phyloP scores from a whole-genome alignment of 1,140 invertebrate species.

The Lithobius niger region DNA sequence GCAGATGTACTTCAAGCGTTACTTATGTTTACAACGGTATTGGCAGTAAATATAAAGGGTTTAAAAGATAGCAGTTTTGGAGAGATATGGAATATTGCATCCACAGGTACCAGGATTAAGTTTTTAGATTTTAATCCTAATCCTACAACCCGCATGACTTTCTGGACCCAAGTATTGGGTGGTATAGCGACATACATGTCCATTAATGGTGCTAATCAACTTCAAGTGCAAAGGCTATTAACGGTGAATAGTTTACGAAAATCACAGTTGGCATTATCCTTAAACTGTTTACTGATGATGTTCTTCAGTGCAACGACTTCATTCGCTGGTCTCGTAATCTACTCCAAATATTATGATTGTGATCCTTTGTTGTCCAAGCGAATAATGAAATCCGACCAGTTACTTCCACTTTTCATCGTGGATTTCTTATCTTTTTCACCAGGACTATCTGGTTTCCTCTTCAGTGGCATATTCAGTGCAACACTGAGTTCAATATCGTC shows the following conservation, averaged over 20 bases:
- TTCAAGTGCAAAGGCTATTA: constrained; percentile 71
- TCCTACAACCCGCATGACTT: constrained; percentile 56
- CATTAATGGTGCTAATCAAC: constrained; percentile 69
- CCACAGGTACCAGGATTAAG: constrained; percentile 46
- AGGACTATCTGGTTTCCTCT: constrained; percentile 63
- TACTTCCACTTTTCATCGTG: constrained; percentile 64
- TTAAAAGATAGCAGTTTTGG: constrained; percentile 46
- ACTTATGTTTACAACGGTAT: constrained; percentile 59
- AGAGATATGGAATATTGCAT: constrained; percentile 50
- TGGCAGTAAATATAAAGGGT: constrained; percentile 58
- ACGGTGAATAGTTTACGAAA: constrained; percentile 50
- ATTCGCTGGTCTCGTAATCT: constrained; percentile 63
- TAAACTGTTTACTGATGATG: constrained; percentile 54
- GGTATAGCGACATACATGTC: constrained; percentile 56
- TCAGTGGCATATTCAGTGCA: constrained; percentile 69
- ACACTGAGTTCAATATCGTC: constrained; percentile 74
- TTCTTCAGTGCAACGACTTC: constrained; percentile 51
- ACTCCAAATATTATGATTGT: constrained; percentile 55
- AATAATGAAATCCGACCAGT: constrained; percentile 37
- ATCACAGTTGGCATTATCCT: constrained; percentile 46
- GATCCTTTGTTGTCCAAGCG: constrained; percentile 47
- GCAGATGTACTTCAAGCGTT: constrained; percentile 63
- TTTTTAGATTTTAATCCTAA: constrained; percentile 49
- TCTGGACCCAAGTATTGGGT: constrained; percentile 55
- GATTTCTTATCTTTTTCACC: constrained; percentile 50